Evolutionary conservation across 2,113 vertebrate genomes (phyloP).

Genomic region (Microtus pennsylvanicus): DNA sequence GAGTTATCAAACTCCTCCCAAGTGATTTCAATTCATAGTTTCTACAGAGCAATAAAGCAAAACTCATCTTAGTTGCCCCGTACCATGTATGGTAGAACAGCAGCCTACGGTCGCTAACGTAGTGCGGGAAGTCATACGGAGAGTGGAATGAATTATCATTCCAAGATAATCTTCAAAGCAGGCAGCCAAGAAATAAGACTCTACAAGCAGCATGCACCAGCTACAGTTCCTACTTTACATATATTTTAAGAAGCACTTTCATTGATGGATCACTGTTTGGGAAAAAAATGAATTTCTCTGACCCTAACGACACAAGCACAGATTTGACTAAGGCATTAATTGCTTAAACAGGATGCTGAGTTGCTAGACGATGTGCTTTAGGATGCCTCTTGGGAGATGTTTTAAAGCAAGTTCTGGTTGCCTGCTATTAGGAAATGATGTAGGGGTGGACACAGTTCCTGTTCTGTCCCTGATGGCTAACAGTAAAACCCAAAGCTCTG

Average conservation of each 20-base stretch:
- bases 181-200: neutral
- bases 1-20: neutral
- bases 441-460: slow-evolving; percentile 74
- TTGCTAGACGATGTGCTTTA: slow-evolving; percentile 71
- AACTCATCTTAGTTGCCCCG: neutral
- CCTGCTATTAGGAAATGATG: slow-evolving; percentile 77
- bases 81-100: neutral
- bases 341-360: slow-evolving; percentile 74
- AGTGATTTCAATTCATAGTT: neutral
- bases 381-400: slow-evolving; percentile 65
- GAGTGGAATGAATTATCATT: neutral
- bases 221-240: neutral
- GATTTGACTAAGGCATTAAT: slow-evolving; percentile 78
- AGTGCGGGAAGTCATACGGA: neutral
- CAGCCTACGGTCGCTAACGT: neutral
- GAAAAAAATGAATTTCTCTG: slow-evolving; percentile 65
- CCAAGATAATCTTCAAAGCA: slow-evolving; percentile 14
- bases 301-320: slow-evolving; percentile 18
- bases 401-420: slow-evolving; percentile 70
- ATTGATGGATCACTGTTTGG: neutral
- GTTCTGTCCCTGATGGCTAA: slow-evolving; percentile 77
- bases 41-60: neutral
- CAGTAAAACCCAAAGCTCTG: slow-evolving; percentile 74
- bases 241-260: neutral
- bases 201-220: neutral